phyloP scores from a whole-genome alignment of 1,140 invertebrate species.

The Asbolus verrucosus region DNA sequence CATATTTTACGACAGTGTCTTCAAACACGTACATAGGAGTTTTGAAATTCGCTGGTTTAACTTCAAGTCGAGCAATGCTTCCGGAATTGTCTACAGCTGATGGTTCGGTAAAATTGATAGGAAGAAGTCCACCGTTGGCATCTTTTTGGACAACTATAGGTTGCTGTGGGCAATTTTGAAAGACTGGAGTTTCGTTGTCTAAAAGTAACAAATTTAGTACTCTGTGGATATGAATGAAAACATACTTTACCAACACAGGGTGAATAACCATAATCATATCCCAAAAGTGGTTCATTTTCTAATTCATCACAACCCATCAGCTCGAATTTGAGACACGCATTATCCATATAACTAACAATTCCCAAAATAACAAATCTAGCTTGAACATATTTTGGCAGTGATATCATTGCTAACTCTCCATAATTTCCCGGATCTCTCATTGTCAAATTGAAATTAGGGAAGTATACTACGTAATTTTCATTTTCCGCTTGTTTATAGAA shows the following conservation, averaged over 20 bases:
- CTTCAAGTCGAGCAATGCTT: slow-evolving; percentile 90
- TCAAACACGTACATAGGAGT: slow-evolving; percentile 91
- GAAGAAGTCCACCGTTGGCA: slow-evolving; percentile 84
- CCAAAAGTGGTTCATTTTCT: slow-evolving; percentile 81
- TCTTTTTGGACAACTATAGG: slow-evolving; percentile 91
- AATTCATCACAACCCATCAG: slow-evolving; percentile 95
- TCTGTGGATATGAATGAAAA: slow-evolving; percentile 5
- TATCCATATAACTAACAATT: slow-evolving; percentile 96
- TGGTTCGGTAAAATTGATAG: slow-evolving; percentile 93
- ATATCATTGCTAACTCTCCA: slow-evolving; percentile 95
- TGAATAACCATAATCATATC: slow-evolving; percentile 94
- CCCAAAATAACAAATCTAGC: slow-evolving; percentile 93
- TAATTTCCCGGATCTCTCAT: slow-evolving; percentile 94
- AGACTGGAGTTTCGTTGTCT: slow-evolving; percentile 96
- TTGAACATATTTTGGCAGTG: slow-evolving; percentile 91
- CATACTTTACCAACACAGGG: slow-evolving; percentile 84
- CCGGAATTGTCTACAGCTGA: slow-evolving; percentile 94
- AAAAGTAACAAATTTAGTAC: slow-evolving; percentile 37
- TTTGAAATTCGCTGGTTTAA: slow-evolving; percentile 90
- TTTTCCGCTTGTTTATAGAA: slow-evolving; percentile 95
- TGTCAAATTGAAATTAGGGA: slow-evolving; percentile 94
- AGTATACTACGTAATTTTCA: slow-evolving; percentile 96
- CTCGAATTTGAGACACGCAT: slow-evolving; percentile 96
- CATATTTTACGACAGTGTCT: slow-evolving; percentile 93
- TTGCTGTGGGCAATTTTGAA: slow-evolving; percentile 94